phyloP scores from a whole-genome alignment of 2,888 invertebrate genomes.

The Agrochola macilenta region DNA sequence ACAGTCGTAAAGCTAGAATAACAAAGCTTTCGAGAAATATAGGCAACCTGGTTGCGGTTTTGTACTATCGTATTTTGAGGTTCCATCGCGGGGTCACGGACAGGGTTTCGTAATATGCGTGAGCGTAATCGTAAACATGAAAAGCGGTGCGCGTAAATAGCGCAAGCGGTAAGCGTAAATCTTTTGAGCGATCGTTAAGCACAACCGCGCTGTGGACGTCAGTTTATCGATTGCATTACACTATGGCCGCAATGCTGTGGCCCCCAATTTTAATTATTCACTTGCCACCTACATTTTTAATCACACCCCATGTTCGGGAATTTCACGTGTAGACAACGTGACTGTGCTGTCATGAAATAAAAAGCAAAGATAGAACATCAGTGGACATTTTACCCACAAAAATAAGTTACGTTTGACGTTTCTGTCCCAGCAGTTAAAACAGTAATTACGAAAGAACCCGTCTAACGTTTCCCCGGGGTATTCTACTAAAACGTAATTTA shows the following conservation, averaged over 20 bases:
- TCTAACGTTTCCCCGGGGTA: slow-evolving; percentile 89
- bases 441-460: slow-evolving; percentile 88
- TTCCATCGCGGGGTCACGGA: slow-evolving; percentile 73
- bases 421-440: slow-evolving; percentile 88
- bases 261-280: slow-evolving; percentile 79
- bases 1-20: slow-evolving; percentile 31
- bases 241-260: slow-evolving; percentile 72
- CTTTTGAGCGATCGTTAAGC: slow-evolving; percentile 79
- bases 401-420: slow-evolving; percentile 88
- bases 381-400: slow-evolving; percentile 79
- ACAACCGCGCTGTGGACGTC: slow-evolving; percentile 80
- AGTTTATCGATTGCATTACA: slow-evolving; percentile 84
- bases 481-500: slow-evolving; percentile 89
- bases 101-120: slow-evolving; percentile 77
- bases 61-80: slow-evolving; percentile 66
- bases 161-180: slow-evolving; percentile 79
- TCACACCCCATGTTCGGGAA: slow-evolving; percentile 54
- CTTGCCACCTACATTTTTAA: slow-evolving; percentile 72
- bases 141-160: slow-evolving; percentile 80
- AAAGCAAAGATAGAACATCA: slow-evolving; percentile 67
- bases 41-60: slow-evolving; percentile 51
- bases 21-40: slow-evolving; percentile 43
- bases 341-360: slow-evolving; percentile 35
- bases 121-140: slow-evolving; percentile 83
- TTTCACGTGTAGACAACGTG: slow-evolving; percentile 39